Percentiles rank a stretch among this genome's conserved stretches.
Evolutionary conservation across 2,888 invertebrate genomes (phyloP).

Genomic region (Ophion ventricosus): DNA sequence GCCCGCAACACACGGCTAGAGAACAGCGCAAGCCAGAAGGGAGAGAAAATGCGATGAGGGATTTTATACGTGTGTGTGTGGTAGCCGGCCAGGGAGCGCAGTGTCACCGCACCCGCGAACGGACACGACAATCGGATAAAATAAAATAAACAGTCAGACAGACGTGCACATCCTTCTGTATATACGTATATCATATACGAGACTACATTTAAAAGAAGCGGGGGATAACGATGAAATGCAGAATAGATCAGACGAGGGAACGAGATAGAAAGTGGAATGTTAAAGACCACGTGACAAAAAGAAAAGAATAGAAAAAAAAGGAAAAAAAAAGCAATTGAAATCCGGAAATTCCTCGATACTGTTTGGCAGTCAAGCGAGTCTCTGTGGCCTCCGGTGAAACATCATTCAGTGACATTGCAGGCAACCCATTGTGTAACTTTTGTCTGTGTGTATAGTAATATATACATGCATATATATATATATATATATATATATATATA

Average conservation of each 20-base stretch:
- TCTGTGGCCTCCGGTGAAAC: constrained; percentile 53
- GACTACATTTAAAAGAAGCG: constrained; percentile 12
- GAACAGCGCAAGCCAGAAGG: constrained; percentile 10
- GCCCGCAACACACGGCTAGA: constrained; percentile 16
- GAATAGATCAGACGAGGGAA: constrained; percentile 56
- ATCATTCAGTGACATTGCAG: constrained; percentile 58
- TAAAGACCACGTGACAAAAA: background rate
- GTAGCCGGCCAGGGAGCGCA: constrained; percentile 21
- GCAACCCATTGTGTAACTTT: constrained; percentile 27
- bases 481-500: background rate
- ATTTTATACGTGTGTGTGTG: constrained; percentile 22
- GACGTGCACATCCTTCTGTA: constrained; percentile 17
- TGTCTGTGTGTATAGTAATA: background rate
- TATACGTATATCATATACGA: background rate
- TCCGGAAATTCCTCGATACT: constrained; percentile 61
- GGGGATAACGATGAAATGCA: constrained; percentile 45
- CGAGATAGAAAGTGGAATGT: constrained; percentile 25
- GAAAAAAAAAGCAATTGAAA: constrained; percentile 24
- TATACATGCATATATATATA: background rate
- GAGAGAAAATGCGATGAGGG: constrained; percentile 21
- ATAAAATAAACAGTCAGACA: constrained; percentile 24
- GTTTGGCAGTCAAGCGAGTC: constrained; percentile 64
- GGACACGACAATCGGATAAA: constrained; percentile 38
- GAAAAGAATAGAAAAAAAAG: constrained; percentile 14
- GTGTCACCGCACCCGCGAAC: constrained; percentile 59